Conservation (phyloP, 2,888 invertebrate species). For the Bimastos eiseni region DNA sequence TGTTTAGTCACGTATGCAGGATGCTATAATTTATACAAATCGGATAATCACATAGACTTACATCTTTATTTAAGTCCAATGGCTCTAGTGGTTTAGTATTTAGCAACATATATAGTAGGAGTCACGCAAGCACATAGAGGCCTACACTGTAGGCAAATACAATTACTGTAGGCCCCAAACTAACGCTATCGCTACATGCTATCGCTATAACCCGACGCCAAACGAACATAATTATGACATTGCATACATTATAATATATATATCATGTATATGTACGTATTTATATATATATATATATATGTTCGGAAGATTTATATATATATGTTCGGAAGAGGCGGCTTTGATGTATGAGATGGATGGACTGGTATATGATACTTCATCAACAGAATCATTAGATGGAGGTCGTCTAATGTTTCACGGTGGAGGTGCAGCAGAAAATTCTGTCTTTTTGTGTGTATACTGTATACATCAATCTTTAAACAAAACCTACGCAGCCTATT, state of each 20-base stretch:
- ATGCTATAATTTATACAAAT: too few relatives aligned
- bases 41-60: too few relatives aligned
- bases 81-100: too few relatives aligned
- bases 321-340: neutral
- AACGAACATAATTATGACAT: neutral
- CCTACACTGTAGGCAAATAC: too few relatives aligned
- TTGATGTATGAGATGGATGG: neutral
- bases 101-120: too few relatives aligned
- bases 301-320: neutral
- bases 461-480: neutral
- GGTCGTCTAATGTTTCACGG: neutral
- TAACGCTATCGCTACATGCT: too few relatives aligned
- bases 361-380: neutral
- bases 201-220: neutral
- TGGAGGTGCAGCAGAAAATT: too few relatives aligned
- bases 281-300: constrained; percentile 22
- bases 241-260: neutral
- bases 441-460: too few relatives aligned
- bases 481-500: neutral
- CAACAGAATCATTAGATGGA: neutral
- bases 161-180: too few relatives aligned
- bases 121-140: neutral
- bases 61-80: too few relatives aligned
- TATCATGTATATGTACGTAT: neutral
- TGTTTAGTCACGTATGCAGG: too few relatives aligned